These are phyloP conservation scores for Strigamia maritima DNA, from an alignment of 2,888 invertebrate genomes.

Conservation along the genomic window DNA sequence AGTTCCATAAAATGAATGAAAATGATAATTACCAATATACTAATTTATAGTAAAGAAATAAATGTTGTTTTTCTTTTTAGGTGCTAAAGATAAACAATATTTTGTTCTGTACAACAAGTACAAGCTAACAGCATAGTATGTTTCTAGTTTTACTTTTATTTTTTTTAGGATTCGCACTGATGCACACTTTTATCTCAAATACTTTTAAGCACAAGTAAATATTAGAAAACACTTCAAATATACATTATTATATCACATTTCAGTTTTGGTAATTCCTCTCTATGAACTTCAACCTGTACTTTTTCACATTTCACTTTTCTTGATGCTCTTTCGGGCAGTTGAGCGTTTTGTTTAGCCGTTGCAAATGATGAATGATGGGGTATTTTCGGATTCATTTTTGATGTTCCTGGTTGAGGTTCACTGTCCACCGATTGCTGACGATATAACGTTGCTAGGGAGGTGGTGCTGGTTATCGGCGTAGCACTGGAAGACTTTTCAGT, in stretches of 20 bases:
- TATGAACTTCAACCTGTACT: background rate
- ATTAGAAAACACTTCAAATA: background rate
- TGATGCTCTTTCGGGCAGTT: background rate
- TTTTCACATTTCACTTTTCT: background rate
- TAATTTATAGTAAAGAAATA: too few relatives aligned
- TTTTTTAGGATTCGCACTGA: too few relatives aligned
- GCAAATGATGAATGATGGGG: background rate
- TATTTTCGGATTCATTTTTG: slow-evolving; percentile 15
- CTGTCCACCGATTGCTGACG: background rate
- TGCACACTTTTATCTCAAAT: too few relatives aligned
- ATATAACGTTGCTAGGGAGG: background rate
- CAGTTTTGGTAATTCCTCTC: background rate
- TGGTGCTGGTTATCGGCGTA: background rate
- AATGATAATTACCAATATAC: too few relatives aligned
- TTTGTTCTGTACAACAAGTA: too few relatives aligned
- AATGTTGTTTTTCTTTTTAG: too few relatives aligned
- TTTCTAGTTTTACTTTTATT: too few relatives aligned
- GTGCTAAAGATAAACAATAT: too few relatives aligned
- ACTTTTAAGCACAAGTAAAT: too few relatives aligned
- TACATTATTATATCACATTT: slow-evolving; percentile 2
- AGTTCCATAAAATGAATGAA: too few relatives aligned
- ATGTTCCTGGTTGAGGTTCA: background rate
- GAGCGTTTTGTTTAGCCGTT: background rate
- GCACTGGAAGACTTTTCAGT: slow-evolving; percentile 8
- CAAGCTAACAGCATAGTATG: too few relatives aligned